These are phyloP conservation scores for Mythimna ferrago DNA, from an alignment of 2,888 invertebrate genomes.

Conservation along the genomic window DNA sequence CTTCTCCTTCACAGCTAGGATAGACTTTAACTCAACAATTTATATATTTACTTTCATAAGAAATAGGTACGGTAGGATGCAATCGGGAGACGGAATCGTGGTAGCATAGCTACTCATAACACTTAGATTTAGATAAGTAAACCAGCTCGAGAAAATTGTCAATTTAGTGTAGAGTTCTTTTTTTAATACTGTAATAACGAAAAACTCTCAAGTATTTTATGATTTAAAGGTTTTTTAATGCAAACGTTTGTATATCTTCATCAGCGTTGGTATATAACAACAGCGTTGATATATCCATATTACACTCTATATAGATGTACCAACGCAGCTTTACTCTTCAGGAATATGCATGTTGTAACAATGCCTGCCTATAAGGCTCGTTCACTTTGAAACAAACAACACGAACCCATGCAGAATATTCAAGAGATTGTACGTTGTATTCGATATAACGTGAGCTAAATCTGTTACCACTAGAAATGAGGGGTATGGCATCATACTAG, in stretches of 20 bases:
- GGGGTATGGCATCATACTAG: too few relatives aligned
- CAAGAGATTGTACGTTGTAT: too few relatives aligned
- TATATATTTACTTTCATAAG: slow-evolving; percentile 5
- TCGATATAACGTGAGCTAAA: neutral
- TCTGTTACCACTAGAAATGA: neutral
- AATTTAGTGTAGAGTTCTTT: too few relatives aligned
- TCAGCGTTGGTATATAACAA: too few relatives aligned
- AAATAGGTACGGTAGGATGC: neutral
- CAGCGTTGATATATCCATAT: too few relatives aligned
- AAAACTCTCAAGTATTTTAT: neutral
- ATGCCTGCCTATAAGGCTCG: neutral
- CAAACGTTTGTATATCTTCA: too few relatives aligned
- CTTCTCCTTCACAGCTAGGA: neutral
- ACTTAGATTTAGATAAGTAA: too few relatives aligned
- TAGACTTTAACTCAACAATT: neutral
- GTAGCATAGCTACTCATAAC: neutral
- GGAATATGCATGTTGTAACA: neutral
- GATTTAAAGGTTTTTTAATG: neutral
- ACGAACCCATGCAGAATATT: neutral
- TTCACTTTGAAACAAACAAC: neutral
- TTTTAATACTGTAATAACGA: too few relatives aligned
- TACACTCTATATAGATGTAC: neutral
- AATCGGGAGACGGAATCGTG: slow-evolving; percentile 14
- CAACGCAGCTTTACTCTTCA: neutral
- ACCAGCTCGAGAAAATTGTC: too few relatives aligned